Evolutionary conservation across 2,113 vertebrate genomes (phyloP), one percentile per base, ranked within the genome.

Genomic region (Fukomys damarensis): DNA sequence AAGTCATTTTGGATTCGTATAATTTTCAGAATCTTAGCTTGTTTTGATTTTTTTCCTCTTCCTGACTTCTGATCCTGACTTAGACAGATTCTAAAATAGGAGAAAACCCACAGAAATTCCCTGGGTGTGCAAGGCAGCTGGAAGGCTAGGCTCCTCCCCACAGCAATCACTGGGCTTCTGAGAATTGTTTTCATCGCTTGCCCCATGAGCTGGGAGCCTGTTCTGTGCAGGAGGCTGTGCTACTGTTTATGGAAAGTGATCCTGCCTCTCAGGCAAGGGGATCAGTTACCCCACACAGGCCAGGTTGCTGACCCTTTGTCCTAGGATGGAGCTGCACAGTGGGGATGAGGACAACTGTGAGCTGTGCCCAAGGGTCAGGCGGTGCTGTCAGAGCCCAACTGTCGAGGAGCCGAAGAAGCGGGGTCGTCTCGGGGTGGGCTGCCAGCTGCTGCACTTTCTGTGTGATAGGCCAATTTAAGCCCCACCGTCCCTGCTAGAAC

Each of bases 231-330:
- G 66, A 70, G 26, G 30, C 8, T 89, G 93, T 30, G 0, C 41
- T 49, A 66, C n/a, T 72, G 87, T 30, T 72, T 96, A 85, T 88
- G 92, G 92, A 97, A 97, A 83, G 59, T 54, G 56, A 96, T 79
- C 91, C 26, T 26, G 46, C 89, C 80, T 66, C 84, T 79, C 52
- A 49, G 59, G 88, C 86, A 49, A 80, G 89, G 56, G 90, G 88
- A 95, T 93, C 81, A 4, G 26, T 79, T 93, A 80, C 97, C 80
- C 68, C 13, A 35, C 35, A 90, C 46, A 41, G 70, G 92, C 84
- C 91, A 81, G 94, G 66, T 30, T 93, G 68, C 77, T 91, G 91
- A 93, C 93, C 95, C 96, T 96, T 94, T 87, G 94, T 97, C 83
- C 95, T 30, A 63, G 46, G 79, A 80, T 38, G 3, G 82, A 5